Evolutionary conservation across 1,140 invertebrate species (phyloP), one percentile per base, ranked within the genome.

Genomic region (Pseudobourletiella spinata): DNA sequence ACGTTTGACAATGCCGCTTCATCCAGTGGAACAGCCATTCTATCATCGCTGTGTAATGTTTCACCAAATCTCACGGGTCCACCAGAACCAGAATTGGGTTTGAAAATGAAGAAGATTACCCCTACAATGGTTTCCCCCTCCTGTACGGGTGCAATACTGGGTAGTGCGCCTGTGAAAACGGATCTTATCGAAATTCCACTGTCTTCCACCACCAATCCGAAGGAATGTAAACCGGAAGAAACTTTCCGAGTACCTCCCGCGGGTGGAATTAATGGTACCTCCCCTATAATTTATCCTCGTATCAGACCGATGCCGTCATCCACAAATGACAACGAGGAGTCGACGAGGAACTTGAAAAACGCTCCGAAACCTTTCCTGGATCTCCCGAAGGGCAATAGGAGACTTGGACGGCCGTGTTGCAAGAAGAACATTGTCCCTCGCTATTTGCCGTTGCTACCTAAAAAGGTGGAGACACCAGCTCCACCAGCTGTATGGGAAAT

Each of bases 351-450:
- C 28, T 26, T 26, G 11, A 57, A 63, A 46, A 50, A 25, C 2
- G 29, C 57, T 43, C 60, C 61, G 1, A 64, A 65, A n/a, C 59
- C 62, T 14, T 64, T 67, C 35, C 26, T 67, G 20, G 62, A 64
- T 44, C 43, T 69, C 3, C 65, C 68, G 0, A 70, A 70, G 59
- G 68, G 68, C 1, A 70, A 70, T 55, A 26, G 68, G 50, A 60
- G 68, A 29, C n/a, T 67, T 2, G 56, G 43, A 3, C 35, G 43
- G 22, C 56, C 35, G 11, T 44, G 43, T 30, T 58, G 56, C 44
- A 58, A 58, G 18, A 58, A 43, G 25, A 58, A 43, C 24, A 58
- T 69, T 20, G 58, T 66, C 22, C 67, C 67, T 15, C 30, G 67
- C 25, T 58, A 66, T 26, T 46, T 69, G 3, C 64, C 64, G 14